Base-by-base conservation (phyloP, 2,797 vertebrate species). In the Hirundo rustica region DNA sequence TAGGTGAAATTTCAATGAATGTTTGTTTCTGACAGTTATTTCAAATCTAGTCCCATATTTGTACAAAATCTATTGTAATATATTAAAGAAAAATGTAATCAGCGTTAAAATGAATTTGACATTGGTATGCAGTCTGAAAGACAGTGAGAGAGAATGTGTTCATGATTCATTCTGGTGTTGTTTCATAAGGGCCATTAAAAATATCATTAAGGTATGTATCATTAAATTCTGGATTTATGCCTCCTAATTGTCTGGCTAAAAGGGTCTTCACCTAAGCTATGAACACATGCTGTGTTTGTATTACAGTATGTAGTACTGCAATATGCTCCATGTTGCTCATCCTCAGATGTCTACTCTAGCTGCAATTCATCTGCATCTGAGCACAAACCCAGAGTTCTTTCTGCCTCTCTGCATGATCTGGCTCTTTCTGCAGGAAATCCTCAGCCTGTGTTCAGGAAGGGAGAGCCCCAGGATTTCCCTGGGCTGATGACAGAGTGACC, bases 141-240 rank as follows among this genome's bases (percentile, higher is more conserved):
- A 58, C 0, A 61, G 26, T 26, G 38, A 85, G 29, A 76, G 26
- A 81, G 23, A 47, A 13, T 2, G 0, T 34, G 7, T 58, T 64
- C 40, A 27, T 66, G 55, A 32, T 81, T 94, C 65, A 19, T 65
- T 88, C 38, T 81, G 62, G 17, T 86, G 21, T n/a, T 88, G 13
- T 80, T 94, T 83, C 34, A 11, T 62, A 85, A 90, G 40, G 48
- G 30, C 30, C 40, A 55, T 79, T 92, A 36, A 78, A 92, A 58
- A 7, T 88, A 57, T 65, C 18, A 44, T 67, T 84, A 84, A 78
- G 18, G 6, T 83, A 68, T 42, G 27, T 81, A 68, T 58, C 40
- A 70, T 87, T 93, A 82, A 64, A 60, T 84, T 86, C 30, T 93
- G 47, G 30, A 75, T 84, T 93, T 44, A 42, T 78, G 13, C 62